Conservation (phyloP, 2,797 vertebrate species). For the Leptatherina wallacei region DNA sequence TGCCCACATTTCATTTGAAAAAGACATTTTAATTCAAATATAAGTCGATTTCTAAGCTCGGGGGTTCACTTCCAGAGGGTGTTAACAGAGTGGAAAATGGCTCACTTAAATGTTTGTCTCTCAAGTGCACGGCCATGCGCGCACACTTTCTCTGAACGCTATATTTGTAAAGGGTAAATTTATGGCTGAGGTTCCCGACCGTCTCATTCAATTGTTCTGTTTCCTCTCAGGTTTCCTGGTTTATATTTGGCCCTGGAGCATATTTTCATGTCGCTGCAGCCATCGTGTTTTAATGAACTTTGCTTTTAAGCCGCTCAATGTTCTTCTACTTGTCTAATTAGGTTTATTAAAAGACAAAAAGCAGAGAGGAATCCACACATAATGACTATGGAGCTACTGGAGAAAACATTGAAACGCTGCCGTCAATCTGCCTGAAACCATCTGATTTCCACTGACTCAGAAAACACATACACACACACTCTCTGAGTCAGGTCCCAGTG, state of each 20-base stretch:
- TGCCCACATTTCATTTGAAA: not conserved
- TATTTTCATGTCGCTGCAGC: not conserved
- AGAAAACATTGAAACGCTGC: conserved; percentile 12
- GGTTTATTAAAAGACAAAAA: conserved; percentile 20
- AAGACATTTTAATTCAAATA: not conserved
- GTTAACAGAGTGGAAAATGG: not conserved
- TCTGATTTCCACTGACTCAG: conserved; percentile 56
- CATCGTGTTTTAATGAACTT: not conserved
- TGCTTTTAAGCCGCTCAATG: conserved; percentile 7
- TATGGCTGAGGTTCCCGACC: conserved; percentile 31
- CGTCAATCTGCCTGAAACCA: conserved; percentile 33
- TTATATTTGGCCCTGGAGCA: conserved; percentile 22
- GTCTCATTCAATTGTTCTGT: conserved; percentile 52
- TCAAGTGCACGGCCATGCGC: not conserved
- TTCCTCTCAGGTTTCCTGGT: conserved; percentile 52
- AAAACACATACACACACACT: too few species aligned
- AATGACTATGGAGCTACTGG: not conserved
- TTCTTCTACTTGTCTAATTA: conserved; percentile 18
- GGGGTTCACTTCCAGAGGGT: not conserved
- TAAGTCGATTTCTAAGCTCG: not conserved
- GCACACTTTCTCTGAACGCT: conserved; percentile 5
- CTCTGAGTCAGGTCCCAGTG: conserved; percentile 50
- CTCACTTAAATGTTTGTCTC: not conserved
- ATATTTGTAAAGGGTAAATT: conserved; percentile 43
- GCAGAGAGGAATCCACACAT: not conserved